Evolutionary conservation across 2,888 invertebrate genomes (phyloP).

Genomic region (Anarsia innoxiella): DNA sequence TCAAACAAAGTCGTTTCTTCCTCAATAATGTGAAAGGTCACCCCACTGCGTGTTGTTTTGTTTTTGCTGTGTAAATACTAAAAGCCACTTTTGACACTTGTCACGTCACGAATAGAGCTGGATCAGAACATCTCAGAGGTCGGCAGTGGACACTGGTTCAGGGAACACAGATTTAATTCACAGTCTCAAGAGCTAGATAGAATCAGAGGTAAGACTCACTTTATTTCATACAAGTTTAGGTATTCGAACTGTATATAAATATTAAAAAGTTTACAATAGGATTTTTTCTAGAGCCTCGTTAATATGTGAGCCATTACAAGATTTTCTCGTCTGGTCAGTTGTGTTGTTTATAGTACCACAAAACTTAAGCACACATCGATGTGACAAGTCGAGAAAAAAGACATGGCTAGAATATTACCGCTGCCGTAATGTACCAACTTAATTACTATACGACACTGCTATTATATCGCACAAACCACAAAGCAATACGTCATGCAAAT

Average conservation of each 20-base stretch:
- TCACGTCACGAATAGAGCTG: slow-evolving; percentile 69
- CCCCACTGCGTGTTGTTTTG: slow-evolving; percentile 46
- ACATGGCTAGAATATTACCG: too few species aligned
- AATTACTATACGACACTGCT: too few species aligned
- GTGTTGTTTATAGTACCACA: too few species aligned
- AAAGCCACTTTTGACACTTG: slow-evolving; percentile 61
- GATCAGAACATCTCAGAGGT: slow-evolving; percentile 71
- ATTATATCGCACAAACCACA: slow-evolving; percentile 5
- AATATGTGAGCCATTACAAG: too few species aligned
- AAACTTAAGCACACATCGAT: too few species aligned
- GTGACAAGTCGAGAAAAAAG: too few species aligned
- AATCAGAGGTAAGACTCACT: slow-evolving; percentile 61
- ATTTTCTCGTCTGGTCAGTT: too few species aligned
- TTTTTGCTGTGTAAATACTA: slow-evolving; percentile 73
- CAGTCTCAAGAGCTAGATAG: slow-evolving; percentile 77
- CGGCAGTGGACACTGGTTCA: slow-evolving; percentile 78
- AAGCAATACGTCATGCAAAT: slow-evolving; percentile 3
- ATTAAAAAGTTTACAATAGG: neutral
- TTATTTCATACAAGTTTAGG: too few species aligned
- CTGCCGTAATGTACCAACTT: too few species aligned
- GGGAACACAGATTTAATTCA: slow-evolving; percentile 79
- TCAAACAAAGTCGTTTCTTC: too few species aligned
- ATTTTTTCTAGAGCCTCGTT: too few species aligned
- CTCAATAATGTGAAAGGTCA: neutral
- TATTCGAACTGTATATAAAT: neutral